Evolutionary conservation across 2,888 invertebrate species (phyloP), one percentile per base, ranked within the genome.

Genomic region (Spilosoma lubricipeda): DNA sequence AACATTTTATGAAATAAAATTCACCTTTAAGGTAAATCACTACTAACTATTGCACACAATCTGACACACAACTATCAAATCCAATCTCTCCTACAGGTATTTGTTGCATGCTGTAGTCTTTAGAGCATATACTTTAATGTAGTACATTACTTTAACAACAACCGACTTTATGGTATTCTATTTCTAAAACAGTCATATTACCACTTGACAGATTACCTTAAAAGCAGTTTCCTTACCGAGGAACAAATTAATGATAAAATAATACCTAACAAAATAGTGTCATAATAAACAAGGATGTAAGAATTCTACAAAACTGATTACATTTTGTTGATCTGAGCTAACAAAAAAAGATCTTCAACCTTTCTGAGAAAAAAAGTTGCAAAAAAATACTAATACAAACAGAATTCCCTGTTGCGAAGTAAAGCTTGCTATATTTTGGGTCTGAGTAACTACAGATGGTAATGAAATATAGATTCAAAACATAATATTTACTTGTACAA

Each of bases 301-400:
- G 48, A 68, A 68, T 68, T 33, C 23, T 15, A 30, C 13, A 68
- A 56, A 59, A 33, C 52, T 59, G 23, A 77, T 75, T 70, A 52
- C 63, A 68, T 13, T 56, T 74, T 71, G 42, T 63, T 71, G 67
- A 71, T 71, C 68, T 59, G 67, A 36, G 52, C 63, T 52, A n/a
- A 33, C 64, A 71, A 70, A 72, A 59, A 72, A 68, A 71, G 45
- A 27, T 0, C 3, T 27, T 15, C 20, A 42, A 67, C 72, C 72
- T 70, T 76, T 73, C 73, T 65, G 68, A 71, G 76, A 68, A 76
- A 48, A 48, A 73, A 4, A 67, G 67, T 39, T n/a, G 23, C 33
- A 73, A 67, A 76, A 76, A 76, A 52, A 52, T 20, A 23, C 7
- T 2, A 5, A 48, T 5, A 3, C 5, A 23, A 23, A 52, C 52